phyloP scores from a whole-genome alignment of 1,140 invertebrate genomes.

The Aleiodes sp. region DNA sequence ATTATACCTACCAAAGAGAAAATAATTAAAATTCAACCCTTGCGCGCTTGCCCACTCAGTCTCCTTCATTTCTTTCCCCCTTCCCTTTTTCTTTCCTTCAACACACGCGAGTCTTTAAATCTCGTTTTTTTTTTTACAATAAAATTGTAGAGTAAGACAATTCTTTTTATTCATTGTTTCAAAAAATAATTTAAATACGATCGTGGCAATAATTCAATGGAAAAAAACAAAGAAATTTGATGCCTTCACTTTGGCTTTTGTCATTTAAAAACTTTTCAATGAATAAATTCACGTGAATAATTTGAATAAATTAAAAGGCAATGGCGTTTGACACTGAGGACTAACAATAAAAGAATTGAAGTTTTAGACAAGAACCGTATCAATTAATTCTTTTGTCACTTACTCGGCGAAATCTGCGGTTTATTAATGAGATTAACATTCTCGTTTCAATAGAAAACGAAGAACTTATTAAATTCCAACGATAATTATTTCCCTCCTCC shows the following conservation, averaged over 20 bases:
- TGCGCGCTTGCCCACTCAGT: constrained; percentile 42
- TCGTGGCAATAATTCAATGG: background rate
- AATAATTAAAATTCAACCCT: constrained; percentile 68
- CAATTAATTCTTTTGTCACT: background rate
- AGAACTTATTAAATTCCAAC: background rate
- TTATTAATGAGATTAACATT: background rate
- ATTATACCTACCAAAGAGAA: constrained; percentile 67
- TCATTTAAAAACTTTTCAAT: background rate
- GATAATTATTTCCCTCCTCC: too few species aligned
- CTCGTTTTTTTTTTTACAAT: background rate
- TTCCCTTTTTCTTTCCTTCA: background rate
- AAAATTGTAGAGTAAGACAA: background rate
- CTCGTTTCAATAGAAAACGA: too few species aligned
- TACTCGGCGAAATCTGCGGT: background rate
- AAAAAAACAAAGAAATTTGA: background rate
- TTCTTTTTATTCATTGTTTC: background rate
- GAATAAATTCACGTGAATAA: background rate
- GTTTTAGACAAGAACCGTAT: background rate
- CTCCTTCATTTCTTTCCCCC: background rate
- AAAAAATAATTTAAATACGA: constrained; percentile 1
- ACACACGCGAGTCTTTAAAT: background rate
- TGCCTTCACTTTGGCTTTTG: background rate
- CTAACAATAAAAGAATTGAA: background rate
- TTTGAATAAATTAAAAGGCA: constrained; percentile 1
- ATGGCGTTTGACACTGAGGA: background rate